phyloP scores from a whole-genome alignment of 2,888 invertebrate species.

The Agonopterix subpropinquella region DNA sequence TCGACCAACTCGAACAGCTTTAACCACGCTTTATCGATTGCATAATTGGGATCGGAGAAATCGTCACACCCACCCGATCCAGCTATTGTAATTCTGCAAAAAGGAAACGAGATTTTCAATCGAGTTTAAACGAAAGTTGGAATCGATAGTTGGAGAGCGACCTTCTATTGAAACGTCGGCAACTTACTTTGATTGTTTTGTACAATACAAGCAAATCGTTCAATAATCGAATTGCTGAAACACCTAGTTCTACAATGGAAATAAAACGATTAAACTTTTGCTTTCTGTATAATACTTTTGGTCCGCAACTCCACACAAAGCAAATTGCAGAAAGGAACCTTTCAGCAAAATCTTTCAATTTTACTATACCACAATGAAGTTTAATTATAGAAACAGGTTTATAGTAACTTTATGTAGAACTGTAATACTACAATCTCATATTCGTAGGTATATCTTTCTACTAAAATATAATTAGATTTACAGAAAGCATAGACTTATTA shows the following conservation, averaged over 20 bases:
- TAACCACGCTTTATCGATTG: slow-evolving; percentile 24
- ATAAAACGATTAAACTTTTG: too few species aligned
- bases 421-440: too few species aligned
- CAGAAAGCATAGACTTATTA: too few species aligned
- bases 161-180: slow-evolving; percentile 25
- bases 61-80: slow-evolving; percentile 18
- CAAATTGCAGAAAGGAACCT: too few species aligned
- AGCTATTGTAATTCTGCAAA: slow-evolving; percentile 11
- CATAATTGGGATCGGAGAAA: slow-evolving; percentile 21
- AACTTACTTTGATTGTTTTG: slow-evolving; percentile 37
- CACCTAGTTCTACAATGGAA: slow-evolving; percentile 1
- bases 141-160: slow-evolving; percentile 27
- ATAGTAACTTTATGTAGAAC: too few species aligned
- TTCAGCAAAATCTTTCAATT: too few species aligned
- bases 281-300: too few species aligned
- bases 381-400: too few species aligned
- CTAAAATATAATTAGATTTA: too few species aligned
- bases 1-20: slow-evolving; percentile 25
- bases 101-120: slow-evolving; percentile 9
- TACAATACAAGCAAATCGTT: slow-evolving; percentile 46
- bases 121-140: slow-evolving; percentile 10
- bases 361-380: too few species aligned
- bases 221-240: slow-evolving; percentile 32
- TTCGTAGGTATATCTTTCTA: too few species aligned
- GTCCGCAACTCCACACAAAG: too few species aligned